A percentile compares a stretch with the other conserved stretches of the same genome.
Conservation (phyloP, 2,113 vertebrate species). For the Capreolus pygargus region DNA sequence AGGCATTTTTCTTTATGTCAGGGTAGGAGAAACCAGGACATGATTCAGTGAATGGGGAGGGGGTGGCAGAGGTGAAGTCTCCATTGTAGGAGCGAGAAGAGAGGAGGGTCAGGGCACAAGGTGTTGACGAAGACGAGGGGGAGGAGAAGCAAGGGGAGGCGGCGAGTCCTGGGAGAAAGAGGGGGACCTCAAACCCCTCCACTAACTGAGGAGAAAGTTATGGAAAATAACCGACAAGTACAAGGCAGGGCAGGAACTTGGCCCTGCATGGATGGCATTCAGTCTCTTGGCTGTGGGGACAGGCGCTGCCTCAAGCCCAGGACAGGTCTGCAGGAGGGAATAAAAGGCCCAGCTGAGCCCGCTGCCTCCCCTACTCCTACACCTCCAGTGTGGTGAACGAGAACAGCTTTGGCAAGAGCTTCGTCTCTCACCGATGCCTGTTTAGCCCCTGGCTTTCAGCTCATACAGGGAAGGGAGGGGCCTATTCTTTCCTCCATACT, state of each 20-base stretch:
- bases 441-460: not conserved
- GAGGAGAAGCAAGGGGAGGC: not conserved
- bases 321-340: not conserved
- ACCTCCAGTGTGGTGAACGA: not conserved
- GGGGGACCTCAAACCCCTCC: not conserved
- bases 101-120: not conserved
- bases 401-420: not conserved
- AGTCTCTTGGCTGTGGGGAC: not conserved
- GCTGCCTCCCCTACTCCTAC: not conserved
- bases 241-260: not conserved
- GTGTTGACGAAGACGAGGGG: not conserved
- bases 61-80: not conserved
- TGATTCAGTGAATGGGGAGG: not conserved
- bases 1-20: not conserved
- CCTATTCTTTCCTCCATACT: not conserved
- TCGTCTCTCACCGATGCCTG: not conserved
- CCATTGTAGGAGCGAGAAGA: not conserved
- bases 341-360: not conserved
- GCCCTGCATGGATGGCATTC: not conserved
- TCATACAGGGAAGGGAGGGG: not conserved
- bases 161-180: not conserved
- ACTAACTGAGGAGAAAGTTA: not conserved
- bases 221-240: not conserved
- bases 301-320: not conserved
- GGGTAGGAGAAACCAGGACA: not conserved